Percentiles rank a stretch among this genome's conserved stretches.
Evolutionary conservation across 1,140 invertebrate species (phyloP).

Genomic region (Ephestia elutella): DNA sequence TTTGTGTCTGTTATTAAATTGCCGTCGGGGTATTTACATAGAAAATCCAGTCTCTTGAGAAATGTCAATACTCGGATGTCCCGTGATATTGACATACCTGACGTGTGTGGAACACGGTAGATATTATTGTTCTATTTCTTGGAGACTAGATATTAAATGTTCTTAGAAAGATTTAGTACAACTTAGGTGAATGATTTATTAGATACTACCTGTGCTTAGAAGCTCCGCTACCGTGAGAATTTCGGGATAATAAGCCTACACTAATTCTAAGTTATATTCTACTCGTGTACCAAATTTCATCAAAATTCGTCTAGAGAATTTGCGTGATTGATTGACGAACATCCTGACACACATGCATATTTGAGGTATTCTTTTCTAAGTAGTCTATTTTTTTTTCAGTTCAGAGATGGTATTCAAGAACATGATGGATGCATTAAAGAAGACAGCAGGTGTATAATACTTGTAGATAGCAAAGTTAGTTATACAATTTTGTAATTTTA

Average conservation of each 20-base stretch:
- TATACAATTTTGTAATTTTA: neutral
- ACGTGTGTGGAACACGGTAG: neutral
- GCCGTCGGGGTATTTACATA: neutral
- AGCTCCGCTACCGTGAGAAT: no score
- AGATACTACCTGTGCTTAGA: no score
- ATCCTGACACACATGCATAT: no score
- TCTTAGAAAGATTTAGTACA: no score
- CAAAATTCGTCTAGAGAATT: no score
- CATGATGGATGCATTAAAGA: slow-evolving; percentile 17
- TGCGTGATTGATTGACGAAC: no score
- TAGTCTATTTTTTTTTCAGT: slow-evolving; percentile 21
- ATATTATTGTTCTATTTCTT: neutral
- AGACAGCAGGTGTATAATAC: neutral
- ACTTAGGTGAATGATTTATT: no score
- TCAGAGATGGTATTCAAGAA: slow-evolving; percentile 16
- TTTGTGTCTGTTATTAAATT: neutral
- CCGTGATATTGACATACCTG: neutral
- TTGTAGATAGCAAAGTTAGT: neutral
- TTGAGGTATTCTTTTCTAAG: no score
- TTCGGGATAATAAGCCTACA: no score
- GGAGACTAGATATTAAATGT: no score
- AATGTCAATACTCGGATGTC: neutral
- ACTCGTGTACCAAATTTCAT: no score
- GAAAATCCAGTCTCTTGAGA: neutral
- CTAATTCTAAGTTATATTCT: no score